Conservation (phyloP, 2,888 invertebrate genomes). For the Ligdia adustata region DNA sequence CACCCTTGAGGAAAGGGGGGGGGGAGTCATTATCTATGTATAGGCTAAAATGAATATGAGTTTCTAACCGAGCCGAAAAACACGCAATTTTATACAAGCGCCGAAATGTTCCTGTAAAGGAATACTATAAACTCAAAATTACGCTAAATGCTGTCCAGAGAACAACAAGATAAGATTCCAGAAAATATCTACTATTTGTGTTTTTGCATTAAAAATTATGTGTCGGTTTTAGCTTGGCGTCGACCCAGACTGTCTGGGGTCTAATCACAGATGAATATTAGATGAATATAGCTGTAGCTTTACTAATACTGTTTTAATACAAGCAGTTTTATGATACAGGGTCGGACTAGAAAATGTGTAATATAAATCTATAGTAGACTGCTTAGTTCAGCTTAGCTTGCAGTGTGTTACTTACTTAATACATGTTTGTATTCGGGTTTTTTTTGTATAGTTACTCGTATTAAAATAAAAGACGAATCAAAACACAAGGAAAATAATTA, state of each 20-base stretch:
- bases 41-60: too few relatives aligned
- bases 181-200: constrained; percentile 16
- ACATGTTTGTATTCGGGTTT: too few relatives aligned
- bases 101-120: too few relatives aligned
- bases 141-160: constrained; percentile 1
- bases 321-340: constrained; percentile 4
- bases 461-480: too few relatives aligned
- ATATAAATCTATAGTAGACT: background rate
- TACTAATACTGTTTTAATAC: background rate
- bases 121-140: constrained; percentile 1
- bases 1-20: too few relatives aligned
- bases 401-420: too few relatives aligned
- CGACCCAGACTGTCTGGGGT: constrained; percentile 23
- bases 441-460: too few relatives aligned
- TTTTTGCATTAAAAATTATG: constrained; percentile 18
- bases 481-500: too few relatives aligned
- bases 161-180: constrained; percentile 11
- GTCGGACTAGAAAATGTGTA: background rate
- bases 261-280: constrained; percentile 23
- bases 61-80: too few relatives aligned
- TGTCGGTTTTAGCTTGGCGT: constrained; percentile 12
- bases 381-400: too few relatives aligned
- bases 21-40: too few relatives aligned
- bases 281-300: constrained; percentile 12
- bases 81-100: background rate